Conservation (phyloP, 1,140 invertebrate species). For the Conopomorpha cramerella region DNA sequence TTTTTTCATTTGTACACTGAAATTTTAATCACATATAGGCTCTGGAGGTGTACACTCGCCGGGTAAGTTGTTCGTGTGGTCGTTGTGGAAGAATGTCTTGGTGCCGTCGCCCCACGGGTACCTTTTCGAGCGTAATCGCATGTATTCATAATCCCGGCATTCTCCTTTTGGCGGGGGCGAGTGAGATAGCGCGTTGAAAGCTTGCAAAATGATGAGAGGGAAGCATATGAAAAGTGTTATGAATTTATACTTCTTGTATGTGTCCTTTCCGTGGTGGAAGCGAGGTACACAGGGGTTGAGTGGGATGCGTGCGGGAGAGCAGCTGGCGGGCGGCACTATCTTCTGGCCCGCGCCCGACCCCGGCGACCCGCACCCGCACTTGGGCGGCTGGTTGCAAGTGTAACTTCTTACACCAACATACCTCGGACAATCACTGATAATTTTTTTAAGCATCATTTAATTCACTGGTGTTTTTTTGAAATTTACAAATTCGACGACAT, state of each 20-base stretch:
- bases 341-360: too few species aligned
- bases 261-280: constrained; percentile 22
- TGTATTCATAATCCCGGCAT: constrained; percentile 45
- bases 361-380: too few species aligned
- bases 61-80: constrained; percentile 76
- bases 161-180: constrained; percentile 14
- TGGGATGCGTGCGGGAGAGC: constrained; percentile 19
- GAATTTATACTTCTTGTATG: constrained; percentile 31
- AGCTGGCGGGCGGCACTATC: constrained; percentile 17
- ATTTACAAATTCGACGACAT: too few species aligned
- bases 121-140: constrained; percentile 47
- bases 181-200: constrained; percentile 12
- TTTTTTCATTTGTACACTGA: too few species aligned
- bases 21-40: too few species aligned
- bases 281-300: constrained; percentile 33
- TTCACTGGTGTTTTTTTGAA: too few species aligned
- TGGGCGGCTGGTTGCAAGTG: too few species aligned
- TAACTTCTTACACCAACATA: too few species aligned
- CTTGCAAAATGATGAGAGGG: constrained; percentile 29
- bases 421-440: too few species aligned
- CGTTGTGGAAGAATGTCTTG: constrained; percentile 80
- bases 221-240: constrained; percentile 25
- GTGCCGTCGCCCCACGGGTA: constrained; percentile 92
- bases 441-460: too few species aligned
- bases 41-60: constrained; percentile 72